These are phyloP conservation scores for Silvanus unidentatus DNA, from an alignment of 2,888 invertebrate species.

Conservation along the genomic window DNA sequence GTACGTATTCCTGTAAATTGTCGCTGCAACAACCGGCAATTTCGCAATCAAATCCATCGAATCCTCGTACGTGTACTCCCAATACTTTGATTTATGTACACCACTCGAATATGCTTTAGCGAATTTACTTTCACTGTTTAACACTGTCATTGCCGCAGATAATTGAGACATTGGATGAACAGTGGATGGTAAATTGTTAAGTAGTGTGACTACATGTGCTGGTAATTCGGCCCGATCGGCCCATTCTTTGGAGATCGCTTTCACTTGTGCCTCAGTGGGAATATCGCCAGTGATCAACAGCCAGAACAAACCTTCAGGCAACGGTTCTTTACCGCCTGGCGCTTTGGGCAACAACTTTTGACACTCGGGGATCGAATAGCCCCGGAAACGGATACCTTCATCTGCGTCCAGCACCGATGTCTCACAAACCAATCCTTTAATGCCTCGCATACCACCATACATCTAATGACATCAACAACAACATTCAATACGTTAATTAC, in stretches of 20 bases:
- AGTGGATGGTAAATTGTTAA: constrained; percentile 84
- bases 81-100: constrained; percentile 82
- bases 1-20: constrained; percentile 86
- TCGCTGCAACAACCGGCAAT: constrained; percentile 87
- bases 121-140: constrained; percentile 89
- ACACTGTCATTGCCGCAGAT: constrained; percentile 81
- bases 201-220: constrained; percentile 84
- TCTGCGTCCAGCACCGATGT: constrained; percentile 92
- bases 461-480: constrained; percentile 58
- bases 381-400: constrained; percentile 93
- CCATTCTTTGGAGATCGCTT: constrained; percentile 75
- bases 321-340: constrained; percentile 71
- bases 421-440: constrained; percentile 91
- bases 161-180: constrained; percentile 96
- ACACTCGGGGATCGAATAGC: constrained; percentile 88
- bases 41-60: constrained; percentile 93
- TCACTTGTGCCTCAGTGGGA: constrained; percentile 73
- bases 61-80: constrained; percentile 92
- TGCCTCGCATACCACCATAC: constrained; percentile 95
- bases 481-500: constrained; percentile 4
- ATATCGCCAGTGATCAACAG: constrained; percentile 83
- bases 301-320: constrained; percentile 95
- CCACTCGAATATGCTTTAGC: constrained; percentile 85
- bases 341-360: constrained; percentile 83
- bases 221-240: constrained; percentile 84